Percentiles rank a stretch among this genome's conserved stretches.
These are phyloP conservation scores for Misgurnus mizolepis DNA, from an alignment of 2,113 vertebrate species.

Conservation along the genomic window DNA sequence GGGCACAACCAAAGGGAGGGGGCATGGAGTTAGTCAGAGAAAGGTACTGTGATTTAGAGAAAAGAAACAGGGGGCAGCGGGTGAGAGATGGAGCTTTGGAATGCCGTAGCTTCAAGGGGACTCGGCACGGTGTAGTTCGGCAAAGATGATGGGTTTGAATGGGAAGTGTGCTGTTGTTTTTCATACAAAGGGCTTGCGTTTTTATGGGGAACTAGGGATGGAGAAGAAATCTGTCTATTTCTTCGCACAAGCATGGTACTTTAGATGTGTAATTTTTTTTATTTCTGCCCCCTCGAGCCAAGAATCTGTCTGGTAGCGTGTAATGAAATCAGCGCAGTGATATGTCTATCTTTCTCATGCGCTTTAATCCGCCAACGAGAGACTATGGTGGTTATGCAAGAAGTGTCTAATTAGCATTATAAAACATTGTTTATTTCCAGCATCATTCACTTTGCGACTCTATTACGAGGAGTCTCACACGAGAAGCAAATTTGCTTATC, in stretches of 20 bases:
- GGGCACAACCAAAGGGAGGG: constrained; percentile 53
- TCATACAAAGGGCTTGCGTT: constrained; percentile 17
- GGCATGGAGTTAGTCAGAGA: constrained; percentile 53
- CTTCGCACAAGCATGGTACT: not conserved
- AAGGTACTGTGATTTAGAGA: constrained; percentile 45
- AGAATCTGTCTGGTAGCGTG: constrained; percentile 15
- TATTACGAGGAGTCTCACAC: not conserved
- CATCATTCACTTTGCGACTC: constrained; percentile 5
- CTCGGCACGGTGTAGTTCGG: constrained; percentile 25
- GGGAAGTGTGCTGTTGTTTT: constrained; percentile 42
- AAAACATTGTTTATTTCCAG: constrained; percentile 1
- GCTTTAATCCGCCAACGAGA: constrained; percentile 7
- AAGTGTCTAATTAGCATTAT: not conserved
- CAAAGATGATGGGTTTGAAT: constrained; percentile 22
- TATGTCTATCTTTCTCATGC: not conserved
- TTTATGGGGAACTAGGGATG: constrained; percentile 27
- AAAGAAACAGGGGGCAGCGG: constrained; percentile 33
- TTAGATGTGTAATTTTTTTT: constrained; percentile 17
- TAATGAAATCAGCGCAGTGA: constrained; percentile 10
- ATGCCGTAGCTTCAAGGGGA: constrained; percentile 39
- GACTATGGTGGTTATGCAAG: constrained; percentile 3
- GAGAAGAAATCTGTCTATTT: constrained; percentile 6
- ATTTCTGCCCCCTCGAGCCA: constrained; percentile 29
- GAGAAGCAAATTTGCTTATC: not conserved
- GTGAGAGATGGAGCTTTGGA: constrained; percentile 40